A percentile compares a stretch with the other conserved stretches of the same genome.
These are phyloP conservation scores for Semotilus atromaculatus DNA, from an alignment of 2,797 vertebrate species.

Conservation along the genomic window DNA sequence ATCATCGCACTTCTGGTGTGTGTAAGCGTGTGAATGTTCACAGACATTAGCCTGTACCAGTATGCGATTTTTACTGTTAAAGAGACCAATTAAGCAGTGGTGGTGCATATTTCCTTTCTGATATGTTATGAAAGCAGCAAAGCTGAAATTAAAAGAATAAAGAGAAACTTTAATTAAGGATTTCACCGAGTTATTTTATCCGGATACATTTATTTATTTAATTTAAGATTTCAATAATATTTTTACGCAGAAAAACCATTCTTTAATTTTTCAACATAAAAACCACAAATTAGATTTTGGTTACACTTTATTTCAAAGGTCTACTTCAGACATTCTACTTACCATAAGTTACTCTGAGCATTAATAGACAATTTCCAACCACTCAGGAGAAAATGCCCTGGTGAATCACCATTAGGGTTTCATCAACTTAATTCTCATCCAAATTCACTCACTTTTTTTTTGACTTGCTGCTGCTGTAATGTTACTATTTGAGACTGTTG, in stretches of 20 bases:
- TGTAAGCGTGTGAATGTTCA: not conserved
- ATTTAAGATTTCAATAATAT: not conserved
- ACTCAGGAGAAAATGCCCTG: not conserved
- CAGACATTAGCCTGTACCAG: not conserved
- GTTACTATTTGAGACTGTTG: not conserved
- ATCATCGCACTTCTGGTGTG: not conserved
- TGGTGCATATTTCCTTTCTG: constrained; percentile 16
- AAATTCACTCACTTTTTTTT: not conserved
- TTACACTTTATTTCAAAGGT: not conserved
- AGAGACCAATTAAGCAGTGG: constrained; percentile 13
- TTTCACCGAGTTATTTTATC: not conserved
- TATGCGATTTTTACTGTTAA: not conserved
- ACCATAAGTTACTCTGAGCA: not conserved
- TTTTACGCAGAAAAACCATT: not conserved
- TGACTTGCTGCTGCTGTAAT: not conserved
- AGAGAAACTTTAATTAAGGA: constrained; percentile 11
- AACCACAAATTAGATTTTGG: not conserved
- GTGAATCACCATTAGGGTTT: not conserved
- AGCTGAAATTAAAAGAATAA: constrained; percentile 21
- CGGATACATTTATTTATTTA: not conserved
- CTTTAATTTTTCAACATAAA: not conserved
- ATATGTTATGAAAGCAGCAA: constrained; percentile 23
- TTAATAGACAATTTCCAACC: not conserved
- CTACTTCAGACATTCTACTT: not conserved
- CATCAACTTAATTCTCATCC: not conserved